Evolutionary conservation across 2,888 invertebrate genomes (phyloP).

Genomic region (Acrobasis suavella): DNA sequence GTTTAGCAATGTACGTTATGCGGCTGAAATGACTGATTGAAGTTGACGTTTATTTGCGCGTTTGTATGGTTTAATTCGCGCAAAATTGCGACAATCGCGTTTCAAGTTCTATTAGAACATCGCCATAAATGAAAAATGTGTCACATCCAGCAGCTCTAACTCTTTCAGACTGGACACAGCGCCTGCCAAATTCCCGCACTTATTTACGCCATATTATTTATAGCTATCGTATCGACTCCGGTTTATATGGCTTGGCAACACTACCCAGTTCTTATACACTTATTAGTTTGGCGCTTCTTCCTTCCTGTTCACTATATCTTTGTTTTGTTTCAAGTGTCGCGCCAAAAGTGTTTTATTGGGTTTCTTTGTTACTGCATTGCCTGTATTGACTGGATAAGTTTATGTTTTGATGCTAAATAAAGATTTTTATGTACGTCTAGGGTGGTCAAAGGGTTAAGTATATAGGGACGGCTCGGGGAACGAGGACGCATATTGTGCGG

Average conservation of each 20-base stretch:
- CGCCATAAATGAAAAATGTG: slow-evolving; percentile 12
- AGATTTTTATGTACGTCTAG: too few species aligned
- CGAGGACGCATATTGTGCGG: too few species aligned
- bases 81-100: too few species aligned
- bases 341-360: slow-evolving; percentile 34
- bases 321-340: slow-evolving; percentile 48
- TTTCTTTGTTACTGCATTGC: slow-evolving; percentile 20
- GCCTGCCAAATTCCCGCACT: slow-evolving; percentile 77
- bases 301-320: slow-evolving; percentile 54
- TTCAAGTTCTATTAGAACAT: not conserved
- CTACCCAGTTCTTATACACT: slow-evolving; percentile 38
- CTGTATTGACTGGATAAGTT: not conserved
- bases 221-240: slow-evolving; percentile 68
- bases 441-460: too few species aligned
- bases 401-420: not conserved
- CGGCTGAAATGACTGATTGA: too few species aligned
- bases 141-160: slow-evolving; percentile 49
- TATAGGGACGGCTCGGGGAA: too few species aligned
- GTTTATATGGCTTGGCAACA: slow-evolving; percentile 55
- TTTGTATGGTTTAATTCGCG: too few species aligned
- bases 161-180: slow-evolving; percentile 55
- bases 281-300: slow-evolving; percentile 60
- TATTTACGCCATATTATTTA: slow-evolving; percentile 77
- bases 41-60: too few species aligned
- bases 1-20: too few species aligned